phyloP scores from a whole-genome alignment of 2,888 invertebrate genomes.

The Ormyrus nitidulus region DNA sequence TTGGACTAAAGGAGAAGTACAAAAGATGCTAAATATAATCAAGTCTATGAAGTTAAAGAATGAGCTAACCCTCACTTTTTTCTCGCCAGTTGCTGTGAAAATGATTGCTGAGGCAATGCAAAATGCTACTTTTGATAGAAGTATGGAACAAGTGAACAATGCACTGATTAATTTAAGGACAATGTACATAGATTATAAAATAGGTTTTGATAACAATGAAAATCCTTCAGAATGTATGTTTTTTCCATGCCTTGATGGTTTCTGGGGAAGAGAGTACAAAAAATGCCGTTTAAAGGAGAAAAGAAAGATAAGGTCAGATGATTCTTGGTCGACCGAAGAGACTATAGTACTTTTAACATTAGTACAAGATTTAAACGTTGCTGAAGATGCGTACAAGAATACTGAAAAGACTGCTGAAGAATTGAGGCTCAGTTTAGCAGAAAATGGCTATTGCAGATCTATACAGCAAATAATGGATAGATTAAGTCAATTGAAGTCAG shows the following conservation, averaged over 20 bases:
- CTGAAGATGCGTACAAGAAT: slow-evolving; percentile 56
- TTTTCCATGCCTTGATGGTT: slow-evolving; percentile 57
- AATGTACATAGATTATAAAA: slow-evolving; percentile 59
- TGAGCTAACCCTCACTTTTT: slow-evolving; percentile 56
- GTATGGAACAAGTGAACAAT: slow-evolving; percentile 59
- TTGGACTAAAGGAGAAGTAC: slow-evolving; percentile 60
- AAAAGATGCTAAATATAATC: slow-evolving; percentile 59
- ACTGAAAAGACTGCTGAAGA: slow-evolving; percentile 54
- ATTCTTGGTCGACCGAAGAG: slow-evolving; percentile 62
- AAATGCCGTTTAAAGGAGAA: slow-evolving; percentile 56
- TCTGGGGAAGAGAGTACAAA: slow-evolving; percentile 60
- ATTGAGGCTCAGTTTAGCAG: slow-evolving; percentile 56
- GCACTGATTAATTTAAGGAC: slow-evolving; percentile 58
- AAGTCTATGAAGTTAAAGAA: slow-evolving; percentile 58
- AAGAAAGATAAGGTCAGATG: slow-evolving; percentile 51
- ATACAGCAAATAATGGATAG: slow-evolving; percentile 57
- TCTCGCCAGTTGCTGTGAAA: slow-evolving; percentile 58
- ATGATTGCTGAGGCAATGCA: slow-evolving; percentile 59
- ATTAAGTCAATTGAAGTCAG: slow-evolving; percentile 59
- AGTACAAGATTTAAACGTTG: slow-evolving; percentile 58
- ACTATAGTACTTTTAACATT: slow-evolving; percentile 60
- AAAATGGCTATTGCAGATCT: slow-evolving; percentile 60
- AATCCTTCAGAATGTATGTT: slow-evolving; percentile 54
- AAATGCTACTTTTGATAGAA: slow-evolving; percentile 56
- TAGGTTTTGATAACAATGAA: slow-evolving; percentile 55